These are phyloP conservation scores for Psittacula echo DNA, from an alignment of 2,797 vertebrate genomes.

Conservation along the genomic window DNA sequence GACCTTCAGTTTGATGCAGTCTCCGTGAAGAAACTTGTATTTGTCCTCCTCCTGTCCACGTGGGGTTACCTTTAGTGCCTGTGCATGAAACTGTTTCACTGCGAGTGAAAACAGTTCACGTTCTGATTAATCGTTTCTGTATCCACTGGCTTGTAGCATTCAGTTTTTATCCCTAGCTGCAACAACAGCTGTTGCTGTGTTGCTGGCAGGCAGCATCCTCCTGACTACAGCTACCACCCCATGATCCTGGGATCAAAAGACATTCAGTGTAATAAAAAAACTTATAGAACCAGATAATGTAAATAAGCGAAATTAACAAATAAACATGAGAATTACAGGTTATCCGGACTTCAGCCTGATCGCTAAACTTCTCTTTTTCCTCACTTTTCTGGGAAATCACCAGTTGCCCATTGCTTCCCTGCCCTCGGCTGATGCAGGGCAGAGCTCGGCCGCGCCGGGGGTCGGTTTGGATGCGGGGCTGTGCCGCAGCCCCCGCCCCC, in stretches of 20 bases:
- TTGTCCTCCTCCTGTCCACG: neutral
- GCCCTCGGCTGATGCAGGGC: neutral
- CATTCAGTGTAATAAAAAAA: neutral
- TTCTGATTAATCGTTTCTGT: neutral
- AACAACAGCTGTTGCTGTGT: neutral
- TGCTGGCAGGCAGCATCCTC: constrained; percentile 28
- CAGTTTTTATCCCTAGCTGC: neutral
- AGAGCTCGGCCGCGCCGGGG: too few species aligned
- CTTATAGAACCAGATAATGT: neutral
- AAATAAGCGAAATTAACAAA: neutral
- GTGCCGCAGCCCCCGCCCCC: neutral
- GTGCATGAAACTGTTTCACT: neutral
- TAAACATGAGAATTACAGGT: neutral
- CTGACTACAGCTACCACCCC: neutral
- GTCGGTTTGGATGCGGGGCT: neutral
- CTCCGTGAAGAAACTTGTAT: neutral
- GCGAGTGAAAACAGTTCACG: neutral
- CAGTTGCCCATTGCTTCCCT: neutral
- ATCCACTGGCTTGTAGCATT: neutral
- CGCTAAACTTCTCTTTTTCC: neutral
- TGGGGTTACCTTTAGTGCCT: neutral
- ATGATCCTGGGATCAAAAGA: neutral
- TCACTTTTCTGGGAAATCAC: neutral
- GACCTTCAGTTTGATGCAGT: neutral
- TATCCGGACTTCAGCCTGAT: neutral